phyloP scores from a whole-genome alignment of 2,113 vertebrate species.

The Lamprologus tigripictilis region DNA sequence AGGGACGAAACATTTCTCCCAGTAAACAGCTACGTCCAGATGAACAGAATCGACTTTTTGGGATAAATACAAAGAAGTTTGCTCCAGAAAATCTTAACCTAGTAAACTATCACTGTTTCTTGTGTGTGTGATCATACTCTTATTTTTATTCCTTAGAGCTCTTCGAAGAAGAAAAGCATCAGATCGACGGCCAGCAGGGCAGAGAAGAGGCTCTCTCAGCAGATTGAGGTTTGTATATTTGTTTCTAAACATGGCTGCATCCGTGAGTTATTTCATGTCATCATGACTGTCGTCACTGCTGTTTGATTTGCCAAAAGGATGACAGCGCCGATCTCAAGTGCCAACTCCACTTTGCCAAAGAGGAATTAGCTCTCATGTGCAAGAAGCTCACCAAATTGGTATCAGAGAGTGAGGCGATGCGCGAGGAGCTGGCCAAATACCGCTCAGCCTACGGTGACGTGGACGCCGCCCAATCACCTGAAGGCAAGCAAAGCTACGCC shows the following conservation, averaged over 20 bases:
- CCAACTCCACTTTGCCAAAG: constrained; percentile 96
- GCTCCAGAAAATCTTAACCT: not conserved
- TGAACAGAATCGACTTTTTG: not conserved
- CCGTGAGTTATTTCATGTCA: not conserved
- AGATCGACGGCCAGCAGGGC: constrained; percentile 76
- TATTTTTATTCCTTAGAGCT: constrained; percentile 71
- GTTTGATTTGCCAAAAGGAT: constrained; percentile 71
- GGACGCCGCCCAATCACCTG: constrained; percentile 70
- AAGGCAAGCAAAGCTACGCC: constrained; percentile 66
- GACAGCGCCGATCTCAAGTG: constrained; percentile 91
- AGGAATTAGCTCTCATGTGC: constrained; percentile 94
- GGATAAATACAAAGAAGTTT: not conserved
- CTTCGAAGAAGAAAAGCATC: constrained; percentile 82
- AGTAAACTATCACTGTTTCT: not conserved
- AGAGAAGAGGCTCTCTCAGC: constrained; percentile 82
- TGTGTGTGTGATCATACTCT: not conserved
- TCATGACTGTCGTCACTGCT: not conserved
- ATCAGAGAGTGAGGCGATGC: constrained; percentile 86
- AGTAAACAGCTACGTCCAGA: not conserved
- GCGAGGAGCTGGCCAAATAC: constrained; percentile 87
- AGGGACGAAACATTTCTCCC: not conserved
- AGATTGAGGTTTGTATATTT: constrained; percentile 69
- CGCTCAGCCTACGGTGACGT: constrained; percentile 81
- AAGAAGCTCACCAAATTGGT: constrained; percentile 94
- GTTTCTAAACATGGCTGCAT: not conserved